Evolutionary conservation across 2,888 invertebrate genomes (phyloP), one percentile per base, ranked within the genome.

Genomic region (Spisula solida): DNA sequence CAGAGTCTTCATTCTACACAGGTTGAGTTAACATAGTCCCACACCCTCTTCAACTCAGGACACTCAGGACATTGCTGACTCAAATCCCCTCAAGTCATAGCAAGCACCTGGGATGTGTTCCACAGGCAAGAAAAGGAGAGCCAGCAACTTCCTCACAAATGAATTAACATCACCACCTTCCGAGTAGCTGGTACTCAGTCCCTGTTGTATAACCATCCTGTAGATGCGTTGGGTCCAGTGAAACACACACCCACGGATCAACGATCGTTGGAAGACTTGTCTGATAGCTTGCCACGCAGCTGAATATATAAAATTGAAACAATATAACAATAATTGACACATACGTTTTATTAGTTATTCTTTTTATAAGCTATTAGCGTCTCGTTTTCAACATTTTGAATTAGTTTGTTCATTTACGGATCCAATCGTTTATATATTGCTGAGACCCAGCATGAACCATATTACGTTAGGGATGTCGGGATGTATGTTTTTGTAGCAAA

Each of bases 151-250:
- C 41, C 85, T 41, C 25, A 87, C 48, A 48, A 85, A 91, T 48
- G 34, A 18, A 51, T 75, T 88, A 41, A 60, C 81, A 20, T 75
- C 81, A 6, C 87, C 87, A 20, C 83, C 60, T 41, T 84, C 29
- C 16, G 29, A 80, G 83, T 91, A 91, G 0, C 90, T 83, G 14
- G 90, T 86, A 56, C 48, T 41, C 12, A 85, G 29, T 8, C 87
- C 88, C 14, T 80, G 80, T 2, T 84, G 79, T 66, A 88, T n/a
- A n/a, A n/a, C n/a, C n/a, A n/a, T 84, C 41, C 90, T 34, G 75
- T 81, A 91, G 6, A 88, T 80, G 5, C 88, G 66, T 55, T 91
- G 91, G 16, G 48, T 79, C 79, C 83, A 91, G 60, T 91, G 91
- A 80, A 90, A 91, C 31, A 85, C 90, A 81, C 90, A 88, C 16